Conservation (phyloP, 2,797 vertebrate species). For the Dromococcyx pavoninus region DNA sequence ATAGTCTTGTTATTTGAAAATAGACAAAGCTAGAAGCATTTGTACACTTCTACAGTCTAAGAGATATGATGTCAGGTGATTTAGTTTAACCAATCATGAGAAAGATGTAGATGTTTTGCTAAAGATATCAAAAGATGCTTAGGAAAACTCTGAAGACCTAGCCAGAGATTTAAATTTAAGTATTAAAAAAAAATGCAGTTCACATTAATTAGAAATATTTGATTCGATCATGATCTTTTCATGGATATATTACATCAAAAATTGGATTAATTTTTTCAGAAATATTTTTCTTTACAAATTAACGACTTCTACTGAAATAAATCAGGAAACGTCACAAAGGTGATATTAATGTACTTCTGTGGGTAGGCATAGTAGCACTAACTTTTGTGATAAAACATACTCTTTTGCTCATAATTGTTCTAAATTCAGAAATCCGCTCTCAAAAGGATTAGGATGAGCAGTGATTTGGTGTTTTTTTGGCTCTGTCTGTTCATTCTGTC, state of each 20-base stretch:
- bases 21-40: not conserved
- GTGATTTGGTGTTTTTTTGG: not conserved
- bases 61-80: not conserved
- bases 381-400: not conserved
- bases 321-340: not conserved
- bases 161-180: not conserved
- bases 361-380: not conserved
- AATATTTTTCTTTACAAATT: not conserved
- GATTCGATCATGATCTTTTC: not conserved
- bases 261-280: not conserved
- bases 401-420: not conserved
- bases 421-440: not conserved
- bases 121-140: not conserved
- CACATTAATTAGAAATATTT: not conserved
- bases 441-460: not conserved
- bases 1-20: not conserved
- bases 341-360: not conserved
- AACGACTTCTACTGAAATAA: not conserved
- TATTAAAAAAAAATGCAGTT: not conserved
- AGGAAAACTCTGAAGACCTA: not conserved
- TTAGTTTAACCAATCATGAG: not conserved
- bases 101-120: not conserved
- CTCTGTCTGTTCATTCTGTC: not conserved
- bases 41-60: not conserved
- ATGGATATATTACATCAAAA: not conserved